Evolutionary conservation across 2,113 vertebrate species (phyloP), one percentile per base, ranked within the genome.

Genomic region (Entelurus aequoreus): DNA sequence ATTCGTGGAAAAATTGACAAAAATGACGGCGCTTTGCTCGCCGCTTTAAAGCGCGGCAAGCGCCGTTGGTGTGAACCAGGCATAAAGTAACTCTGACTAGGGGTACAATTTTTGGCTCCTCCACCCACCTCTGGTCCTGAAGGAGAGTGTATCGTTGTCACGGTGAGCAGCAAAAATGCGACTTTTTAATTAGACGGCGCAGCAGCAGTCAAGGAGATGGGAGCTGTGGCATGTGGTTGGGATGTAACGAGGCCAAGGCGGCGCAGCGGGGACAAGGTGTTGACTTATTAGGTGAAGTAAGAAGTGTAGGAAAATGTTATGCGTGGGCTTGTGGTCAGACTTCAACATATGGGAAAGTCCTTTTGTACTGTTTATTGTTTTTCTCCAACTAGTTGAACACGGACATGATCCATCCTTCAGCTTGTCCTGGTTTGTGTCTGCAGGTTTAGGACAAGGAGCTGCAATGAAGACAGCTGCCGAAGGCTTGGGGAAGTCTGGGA

Each of bases 281-380:
- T 86, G 85, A 89, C 76, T 87, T 88, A 87, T 87, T 86, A 82
- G 76, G 76, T 88, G 76, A 83, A 74, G 35, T 63, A 72, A 87
- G 64, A 82, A 77, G 75, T 83, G 76, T 40, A 70, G 77, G 78
- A 82, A 88, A 87, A 80, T 75, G 62, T 76, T 61, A 52, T 76
- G 65, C 81, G 70, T 71, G 46, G 68, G 69, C 38, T 48, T 71
- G 66, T 60, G 86, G 83, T 85, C 72, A 51, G 80, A 71, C 28
- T 73, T 58, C 65, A 71, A 84, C 80, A 83, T 78, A 66, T 84
- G 84, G 76, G 71, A 76, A 84, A 68, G 54, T 72, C 77, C 40
- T 47, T 79, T 85, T 71, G 60, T 78, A 61, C 69, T 67, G 55
- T 69, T 78, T 54, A 65, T 62, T 77, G 47, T 81, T 82, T 79